These are phyloP conservation scores for Rhimphoctona megacephalus DNA, from an alignment of 2,888 invertebrate genomes.

Conservation along the genomic window DNA sequence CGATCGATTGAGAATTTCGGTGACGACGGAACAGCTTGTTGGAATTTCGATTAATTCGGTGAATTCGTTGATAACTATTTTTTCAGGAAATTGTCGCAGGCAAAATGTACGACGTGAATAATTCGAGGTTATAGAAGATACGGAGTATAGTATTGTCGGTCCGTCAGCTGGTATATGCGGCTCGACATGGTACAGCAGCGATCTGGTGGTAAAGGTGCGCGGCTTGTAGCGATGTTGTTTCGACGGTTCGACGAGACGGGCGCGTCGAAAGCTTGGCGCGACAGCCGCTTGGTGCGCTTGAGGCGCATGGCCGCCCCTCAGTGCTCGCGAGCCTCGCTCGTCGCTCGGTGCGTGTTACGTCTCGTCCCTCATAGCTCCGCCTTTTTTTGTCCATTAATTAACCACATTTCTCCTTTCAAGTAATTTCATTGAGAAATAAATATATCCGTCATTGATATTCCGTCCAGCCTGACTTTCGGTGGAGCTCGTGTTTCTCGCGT, in stretches of 20 bases:
- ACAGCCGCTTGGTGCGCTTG: conserved; percentile 73
- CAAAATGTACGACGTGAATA: background rate
- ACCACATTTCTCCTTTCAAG: conserved; percentile 52
- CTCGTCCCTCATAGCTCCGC: conserved; percentile 67
- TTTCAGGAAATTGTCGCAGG: background rate
- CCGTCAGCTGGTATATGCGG: conserved; percentile 7
- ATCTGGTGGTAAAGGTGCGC: conserved; percentile 13
- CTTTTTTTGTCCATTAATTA: conserved; percentile 64
- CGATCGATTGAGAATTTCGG: background rate
- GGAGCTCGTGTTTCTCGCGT: conserved; percentile 16
- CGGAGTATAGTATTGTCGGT: background rate
- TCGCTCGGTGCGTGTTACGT: conserved; percentile 82
- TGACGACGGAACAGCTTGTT: background rate
- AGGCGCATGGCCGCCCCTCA: conserved; percentile 82
- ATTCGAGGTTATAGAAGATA: background rate
- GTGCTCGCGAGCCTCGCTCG: conserved; percentile 82
- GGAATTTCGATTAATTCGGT: background rate
- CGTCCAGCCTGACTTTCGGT: conserved; percentile 64
- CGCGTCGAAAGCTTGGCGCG: conserved; percentile 46
- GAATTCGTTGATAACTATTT: background rate
- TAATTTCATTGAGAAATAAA: conserved; percentile 25
- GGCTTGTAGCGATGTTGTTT: background rate
- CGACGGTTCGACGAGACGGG: conserved; percentile 47
- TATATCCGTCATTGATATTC: conserved; percentile 72
- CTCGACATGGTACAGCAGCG: conserved; percentile 23